phyloP scores from a whole-genome alignment of 2,113 vertebrate genomes.

The Xenopus borealis region DNA sequence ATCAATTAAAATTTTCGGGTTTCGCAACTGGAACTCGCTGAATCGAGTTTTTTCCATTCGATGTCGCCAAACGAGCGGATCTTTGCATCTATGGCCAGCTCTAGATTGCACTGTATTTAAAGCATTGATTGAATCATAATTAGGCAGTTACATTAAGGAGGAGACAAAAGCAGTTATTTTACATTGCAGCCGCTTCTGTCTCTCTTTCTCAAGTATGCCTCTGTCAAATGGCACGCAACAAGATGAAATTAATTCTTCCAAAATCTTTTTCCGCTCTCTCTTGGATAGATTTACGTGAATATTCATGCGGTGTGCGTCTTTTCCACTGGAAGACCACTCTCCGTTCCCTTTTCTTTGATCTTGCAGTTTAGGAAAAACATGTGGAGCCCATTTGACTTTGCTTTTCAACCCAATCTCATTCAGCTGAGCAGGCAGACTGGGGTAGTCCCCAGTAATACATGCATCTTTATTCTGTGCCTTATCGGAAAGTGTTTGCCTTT shows the following conservation, averaged over 20 bases:
- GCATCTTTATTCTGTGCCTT: neutral
- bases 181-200: constrained; percentile 4
- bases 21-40: too few relatives aligned
- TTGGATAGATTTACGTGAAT: constrained; percentile 15
- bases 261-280: constrained; percentile 1
- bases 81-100: too few relatives aligned
- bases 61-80: too few relatives aligned
- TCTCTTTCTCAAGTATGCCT: neutral
- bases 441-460: too few relatives aligned
- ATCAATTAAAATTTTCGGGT: too few relatives aligned
- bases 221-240: constrained; percentile 1
- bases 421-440: neutral
- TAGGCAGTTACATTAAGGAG: neutral
- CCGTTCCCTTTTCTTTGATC: neutral
- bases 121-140: neutral
- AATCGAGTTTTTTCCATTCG: too few relatives aligned
- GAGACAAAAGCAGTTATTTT: constrained; percentile 14
- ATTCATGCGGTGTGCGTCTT: neutral
- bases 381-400: neutral
- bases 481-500: neutral
- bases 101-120: too few relatives aligned
- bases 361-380: neutral
- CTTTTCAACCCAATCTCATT: neutral
- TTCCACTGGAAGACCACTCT: neutral
- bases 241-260: constrained; percentile 15